A percentile compares a stretch with the other conserved stretches of the same genome.
These are phyloP conservation scores for Mellilla xanthometata DNA, from an alignment of 2,888 invertebrate genomes.

Conservation along the genomic window DNA sequence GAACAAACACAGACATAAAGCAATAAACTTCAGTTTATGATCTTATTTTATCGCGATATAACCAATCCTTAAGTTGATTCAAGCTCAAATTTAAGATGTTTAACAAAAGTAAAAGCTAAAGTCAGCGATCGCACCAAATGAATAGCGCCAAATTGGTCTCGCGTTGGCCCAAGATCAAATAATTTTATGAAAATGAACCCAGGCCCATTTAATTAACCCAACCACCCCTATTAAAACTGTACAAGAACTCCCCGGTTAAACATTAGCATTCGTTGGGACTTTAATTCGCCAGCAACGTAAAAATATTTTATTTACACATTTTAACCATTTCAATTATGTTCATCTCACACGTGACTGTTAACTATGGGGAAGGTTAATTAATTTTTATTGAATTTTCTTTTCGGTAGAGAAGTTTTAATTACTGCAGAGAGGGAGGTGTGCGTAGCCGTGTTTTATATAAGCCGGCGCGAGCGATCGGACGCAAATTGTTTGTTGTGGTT, in stretches of 20 bases:
- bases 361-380: conserved; percentile 60
- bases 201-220: conserved; percentile 78
- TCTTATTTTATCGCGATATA: conserved; percentile 51
- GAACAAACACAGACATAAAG: conserved; percentile 52
- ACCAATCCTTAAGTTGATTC: conserved; percentile 36
- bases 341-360: conserved; percentile 56
- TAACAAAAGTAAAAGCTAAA: conserved; percentile 65
- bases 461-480: conserved; percentile 44
- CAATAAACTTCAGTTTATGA: conserved; percentile 65
- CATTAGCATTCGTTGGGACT: conserved; percentile 77
- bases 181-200: conserved; percentile 78
- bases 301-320: conserved; percentile 69
- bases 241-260: conserved; percentile 79
- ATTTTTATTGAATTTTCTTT: conserved; percentile 70
- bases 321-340: conserved; percentile 56
- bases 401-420: conserved; percentile 71
- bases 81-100: conserved; percentile 39
- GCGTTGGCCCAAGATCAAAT: conserved; percentile 71
- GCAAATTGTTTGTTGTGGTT: conserved; percentile 65
- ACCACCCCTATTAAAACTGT: conserved; percentile 70
- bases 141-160: conserved; percentile 61
- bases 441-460: conserved; percentile 50
- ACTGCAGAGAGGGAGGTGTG: conserved; percentile 51
- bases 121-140: conserved; percentile 56
- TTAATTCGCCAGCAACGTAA: conserved; percentile 64